Percentiles rank a stretch among this genome's conserved stretches.
phyloP scores from a whole-genome alignment of 2,113 vertebrate species.

The Colossoma macropomum region DNA sequence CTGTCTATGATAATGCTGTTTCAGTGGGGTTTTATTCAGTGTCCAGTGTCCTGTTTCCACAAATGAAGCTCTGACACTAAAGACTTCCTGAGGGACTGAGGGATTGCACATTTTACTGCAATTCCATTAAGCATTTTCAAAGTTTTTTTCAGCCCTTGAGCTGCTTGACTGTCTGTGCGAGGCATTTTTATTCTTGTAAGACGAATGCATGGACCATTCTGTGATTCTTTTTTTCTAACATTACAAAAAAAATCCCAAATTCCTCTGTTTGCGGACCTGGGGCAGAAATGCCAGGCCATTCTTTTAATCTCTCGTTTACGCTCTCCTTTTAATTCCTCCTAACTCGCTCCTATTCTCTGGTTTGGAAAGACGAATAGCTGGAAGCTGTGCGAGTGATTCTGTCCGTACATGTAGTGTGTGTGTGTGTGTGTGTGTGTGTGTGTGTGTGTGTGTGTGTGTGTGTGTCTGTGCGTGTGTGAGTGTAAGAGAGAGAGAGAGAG shows the following conservation, averaged over 20 bases:
- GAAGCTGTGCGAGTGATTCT: constrained; percentile 69
- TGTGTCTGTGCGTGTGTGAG: constrained; percentile 34
- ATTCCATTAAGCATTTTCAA: neutral
- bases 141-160: neutral
- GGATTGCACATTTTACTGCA: neutral
- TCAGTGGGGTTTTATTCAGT: neutral
- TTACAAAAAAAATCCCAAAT: constrained; percentile 60
- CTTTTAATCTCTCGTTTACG: constrained; percentile 2
- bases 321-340: constrained; percentile 72
- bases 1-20: neutral
- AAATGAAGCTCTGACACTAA: too few relatives aligned
- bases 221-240: neutral
- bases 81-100: neutral
- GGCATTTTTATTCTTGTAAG: too few relatives aligned
- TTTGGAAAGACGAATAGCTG: constrained; percentile 74
- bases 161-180: neutral
- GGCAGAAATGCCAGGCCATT: neutral
- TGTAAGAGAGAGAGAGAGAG: constrained; percentile 41
- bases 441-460: constrained; percentile 32
- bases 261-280: constrained; percentile 58
- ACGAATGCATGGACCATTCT: neutral
- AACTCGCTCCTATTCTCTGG: constrained; percentile 65
- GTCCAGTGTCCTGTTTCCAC: neutral
- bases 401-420: constrained; percentile 6
- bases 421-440: constrained; percentile 22